Base-by-base conservation (phyloP, 2,797 vertebrate genomes). In the Thalassophryne amazonica region DNA sequence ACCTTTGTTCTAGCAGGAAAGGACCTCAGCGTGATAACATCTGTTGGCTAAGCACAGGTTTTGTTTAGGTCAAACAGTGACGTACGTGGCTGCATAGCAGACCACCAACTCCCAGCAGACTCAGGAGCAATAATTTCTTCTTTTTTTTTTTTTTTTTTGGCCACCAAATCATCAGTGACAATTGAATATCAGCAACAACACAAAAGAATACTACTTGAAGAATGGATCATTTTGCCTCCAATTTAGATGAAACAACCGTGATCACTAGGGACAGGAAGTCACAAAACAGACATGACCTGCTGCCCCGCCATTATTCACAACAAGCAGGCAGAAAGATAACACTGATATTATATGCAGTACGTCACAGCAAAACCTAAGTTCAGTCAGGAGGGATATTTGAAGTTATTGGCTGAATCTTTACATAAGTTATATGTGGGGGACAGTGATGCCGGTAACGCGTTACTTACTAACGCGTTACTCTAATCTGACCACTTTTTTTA, bases 1-100 rank as follows among this genome's bases (percentile, higher is more conserved):
- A 36, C 60, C 60, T 80, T 81, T 80, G 78, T 81, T 83, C 49
- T 23, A 71, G 43, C 74, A 80, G 77, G 77, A 83, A 83, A 62
- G 59, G 38, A 43, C 61, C 46, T 5, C 30, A 19, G 15, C 48
- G 27, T 4, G 79, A 85, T 84, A 83, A 75, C 61, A 83, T 85
- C 77, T 65, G 62, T 12, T 31, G 54, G 67, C 56, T 56, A 34
- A 68, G 52, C 39, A 18, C 58, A 39, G 58, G 55, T 69, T 81
- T 76, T 80, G 55, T 77, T 70, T 64, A 45, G 69, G 63, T 76
- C 57, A 57, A 48, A 62, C 17, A 14, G 29, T 82, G 77, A 85
- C 76, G 68, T 65, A 22, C 63, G 22, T 4, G 1, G 43, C 51
- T 48, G 37, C 30, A 31, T 37, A 52, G 52, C 19, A 3, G 20